Base-by-base conservation (phyloP, 2,113 vertebrate species). In the Labeo rohita region DNA sequence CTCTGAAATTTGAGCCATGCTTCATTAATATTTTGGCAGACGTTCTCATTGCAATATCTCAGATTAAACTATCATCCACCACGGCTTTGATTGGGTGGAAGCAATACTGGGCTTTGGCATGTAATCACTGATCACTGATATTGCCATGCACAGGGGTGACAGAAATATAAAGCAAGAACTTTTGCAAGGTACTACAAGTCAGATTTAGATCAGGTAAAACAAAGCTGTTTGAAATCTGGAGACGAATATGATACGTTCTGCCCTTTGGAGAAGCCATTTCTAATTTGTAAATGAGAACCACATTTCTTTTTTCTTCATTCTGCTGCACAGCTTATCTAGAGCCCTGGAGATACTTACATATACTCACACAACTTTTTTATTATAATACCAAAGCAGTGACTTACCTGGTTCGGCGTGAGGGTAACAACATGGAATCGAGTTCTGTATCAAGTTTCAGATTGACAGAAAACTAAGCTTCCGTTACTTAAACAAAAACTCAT, bases 281-380 rank as follows among this genome's bases (percentile, higher is more conserved):
- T 87, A 91, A 91, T 92, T 91, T 85, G 65, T 84, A 90, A 93
- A 95, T 87, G 84, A 83, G 90, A 94, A 93, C 90, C 93, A 93
- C 83, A 92, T 93, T 91, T 68, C 47, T 80, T 63, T 68, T 28
- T 77, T 23, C 49, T 77, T 54, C 87, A 84, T 86, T 88, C 72
- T 73, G 11, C 81, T 88, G 76, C 80, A 88, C 87, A 91, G 90
- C 89, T 85, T 84, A 68, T 88, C 80, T 49, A 34, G 65, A 68
- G 87, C 70, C 74, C 77, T 23, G 56, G 56, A 65, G 39, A 75
- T 50, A 75, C 12, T n/a, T 80, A 28, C 49, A 63, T 65, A 80
- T 4, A 56, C 6, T 65, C 59, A 68, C 43, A 52, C 36, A 68
- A 47, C 21, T 34, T 81, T 63, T 66, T 61, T 23, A 45, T 23